Conservation (phyloP, 2,888 invertebrate species). For the Xylota sylvarum region DNA sequence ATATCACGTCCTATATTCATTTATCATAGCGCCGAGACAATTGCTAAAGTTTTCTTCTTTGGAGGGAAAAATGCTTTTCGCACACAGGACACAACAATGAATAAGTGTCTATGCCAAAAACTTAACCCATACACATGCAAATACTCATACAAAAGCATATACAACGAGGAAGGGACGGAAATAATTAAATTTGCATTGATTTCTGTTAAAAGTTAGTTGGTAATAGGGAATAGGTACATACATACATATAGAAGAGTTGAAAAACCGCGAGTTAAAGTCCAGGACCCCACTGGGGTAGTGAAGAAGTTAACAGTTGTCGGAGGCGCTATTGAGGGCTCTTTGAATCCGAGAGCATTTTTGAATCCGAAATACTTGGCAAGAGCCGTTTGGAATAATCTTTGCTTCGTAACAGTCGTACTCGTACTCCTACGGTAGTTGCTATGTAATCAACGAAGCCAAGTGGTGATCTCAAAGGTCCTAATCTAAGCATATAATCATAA, state of each 20-base stretch:
- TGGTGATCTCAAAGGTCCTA: no score
- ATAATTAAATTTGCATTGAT: slow-evolving; percentile 76
- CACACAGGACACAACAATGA: slow-evolving; percentile 54
- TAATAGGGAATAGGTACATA: no score
- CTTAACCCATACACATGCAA: slow-evolving; percentile 39
- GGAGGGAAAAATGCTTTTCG: slow-evolving; percentile 36
- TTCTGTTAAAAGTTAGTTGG: slow-evolving; percentile 60
- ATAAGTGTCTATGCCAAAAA: slow-evolving; percentile 56
- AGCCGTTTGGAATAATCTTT: no score
- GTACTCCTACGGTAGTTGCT: no score
- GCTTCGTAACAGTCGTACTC: no score
- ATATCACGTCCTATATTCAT: slow-evolving; percentile 74
- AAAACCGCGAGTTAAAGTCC: background rate
- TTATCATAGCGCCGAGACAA: slow-evolving; percentile 74
- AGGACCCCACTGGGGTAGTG: no score
- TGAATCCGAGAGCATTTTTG: no score
- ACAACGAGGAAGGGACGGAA: background rate
- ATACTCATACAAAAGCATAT: background rate
- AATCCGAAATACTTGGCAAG: no score
- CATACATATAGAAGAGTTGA: background rate
- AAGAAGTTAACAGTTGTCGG: no score
- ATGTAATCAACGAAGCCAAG: no score
- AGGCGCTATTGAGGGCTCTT: no score
- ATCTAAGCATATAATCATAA: no score
- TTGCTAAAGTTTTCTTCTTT: slow-evolving; percentile 67